Evolutionary conservation across 2,888 invertebrate genomes (phyloP).

Genomic region (Alentia gelatinosa): DNA sequence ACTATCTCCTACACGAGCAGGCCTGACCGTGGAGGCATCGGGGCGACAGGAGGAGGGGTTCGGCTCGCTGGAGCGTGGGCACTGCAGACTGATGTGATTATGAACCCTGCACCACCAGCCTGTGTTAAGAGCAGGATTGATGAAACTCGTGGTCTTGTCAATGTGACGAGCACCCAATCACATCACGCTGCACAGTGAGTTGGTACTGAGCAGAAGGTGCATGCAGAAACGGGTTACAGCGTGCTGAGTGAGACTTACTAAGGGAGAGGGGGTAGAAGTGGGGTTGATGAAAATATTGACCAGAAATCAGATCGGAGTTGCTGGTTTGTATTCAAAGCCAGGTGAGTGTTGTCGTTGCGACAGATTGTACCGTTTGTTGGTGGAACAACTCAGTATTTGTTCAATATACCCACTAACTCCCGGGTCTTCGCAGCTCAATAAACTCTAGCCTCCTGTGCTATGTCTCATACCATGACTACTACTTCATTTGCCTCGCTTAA

Average conservation of each 20-base stretch:
- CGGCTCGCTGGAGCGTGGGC: neutral
- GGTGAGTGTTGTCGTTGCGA: neutral
- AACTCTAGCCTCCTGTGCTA: no score
- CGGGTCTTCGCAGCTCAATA: no score
- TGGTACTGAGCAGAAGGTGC: neutral
- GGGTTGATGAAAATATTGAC: constrained; percentile 6
- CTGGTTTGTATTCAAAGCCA: neutral
- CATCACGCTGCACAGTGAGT: neutral
- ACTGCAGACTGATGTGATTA: neutral
- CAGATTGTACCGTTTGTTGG: neutral
- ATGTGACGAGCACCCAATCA: neutral
- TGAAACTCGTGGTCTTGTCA: neutral
- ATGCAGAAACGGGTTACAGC: neutral
- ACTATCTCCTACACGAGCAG: neutral
- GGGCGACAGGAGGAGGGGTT: neutral
- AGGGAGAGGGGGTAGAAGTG: neutral
- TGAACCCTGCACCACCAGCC: neutral
- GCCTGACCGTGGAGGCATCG: neutral
- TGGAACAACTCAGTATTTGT: neutral
- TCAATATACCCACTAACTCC: no score
- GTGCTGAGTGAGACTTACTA: neutral
- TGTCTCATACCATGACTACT: no score
- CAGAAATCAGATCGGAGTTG: neutral
- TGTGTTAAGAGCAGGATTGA: neutral
- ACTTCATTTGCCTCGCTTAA: no score